Conservation (phyloP, 2,113 vertebrate genomes). For the Ammodytes dubius region DNA sequence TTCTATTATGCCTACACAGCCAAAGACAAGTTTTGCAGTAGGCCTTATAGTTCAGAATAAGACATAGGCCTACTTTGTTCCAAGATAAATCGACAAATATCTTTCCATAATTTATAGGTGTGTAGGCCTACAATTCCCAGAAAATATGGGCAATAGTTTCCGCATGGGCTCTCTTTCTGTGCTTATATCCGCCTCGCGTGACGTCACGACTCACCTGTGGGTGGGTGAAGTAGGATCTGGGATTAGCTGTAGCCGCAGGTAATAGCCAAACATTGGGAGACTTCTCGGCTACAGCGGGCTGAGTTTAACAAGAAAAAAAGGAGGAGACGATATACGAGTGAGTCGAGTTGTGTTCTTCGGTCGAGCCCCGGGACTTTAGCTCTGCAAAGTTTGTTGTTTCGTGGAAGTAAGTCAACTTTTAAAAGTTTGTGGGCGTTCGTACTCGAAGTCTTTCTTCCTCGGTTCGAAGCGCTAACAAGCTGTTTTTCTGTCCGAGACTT, state of each 20-base stretch:
- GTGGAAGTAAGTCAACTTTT: slow-evolving; percentile 27
- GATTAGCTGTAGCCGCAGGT: slow-evolving; percentile 85
- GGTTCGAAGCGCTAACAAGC: slow-evolving; percentile 32
- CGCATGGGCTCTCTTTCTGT: background rate
- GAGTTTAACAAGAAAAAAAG: slow-evolving; percentile 19
- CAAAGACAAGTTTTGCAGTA: no score
- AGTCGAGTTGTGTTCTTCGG: background rate
- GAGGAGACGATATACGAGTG: slow-evolving; percentile 24
- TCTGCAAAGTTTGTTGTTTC: background rate
- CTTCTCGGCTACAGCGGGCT: slow-evolving; percentile 20
- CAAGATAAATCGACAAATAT: no score
- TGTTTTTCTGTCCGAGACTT: slow-evolving; percentile 68
- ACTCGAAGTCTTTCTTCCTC: slow-evolving; percentile 19
- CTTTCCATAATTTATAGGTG: no score
- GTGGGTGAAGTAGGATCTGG: slow-evolving; percentile 67
- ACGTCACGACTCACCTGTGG: slow-evolving; percentile 82
- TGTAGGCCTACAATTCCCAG: no score
- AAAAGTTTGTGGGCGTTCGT: slow-evolving; percentile 26
- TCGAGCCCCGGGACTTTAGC: background rate
- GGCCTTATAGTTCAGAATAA: no score
- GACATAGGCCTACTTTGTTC: no score
- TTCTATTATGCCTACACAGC: no score
- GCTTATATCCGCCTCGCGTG: slow-evolving; percentile 64
- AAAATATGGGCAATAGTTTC: background rate
- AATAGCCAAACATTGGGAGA: slow-evolving; percentile 73